phyloP scores from a whole-genome alignment of 2,797 vertebrate species.

The Menidia menidia region DNA sequence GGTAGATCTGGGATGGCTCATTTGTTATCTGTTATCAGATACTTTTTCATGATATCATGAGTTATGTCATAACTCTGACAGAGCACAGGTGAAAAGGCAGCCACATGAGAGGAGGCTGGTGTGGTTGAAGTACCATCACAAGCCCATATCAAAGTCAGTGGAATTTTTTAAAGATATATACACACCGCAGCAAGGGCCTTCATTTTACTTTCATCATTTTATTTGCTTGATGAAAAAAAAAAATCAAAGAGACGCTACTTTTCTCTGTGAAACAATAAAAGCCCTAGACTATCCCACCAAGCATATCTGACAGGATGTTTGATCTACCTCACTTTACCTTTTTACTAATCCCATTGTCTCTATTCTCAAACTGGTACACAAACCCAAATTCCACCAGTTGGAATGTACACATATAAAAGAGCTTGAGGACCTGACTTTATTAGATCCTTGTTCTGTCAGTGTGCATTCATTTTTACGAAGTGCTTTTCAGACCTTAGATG shows the following conservation, averaged over 20 bases:
- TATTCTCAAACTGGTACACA: slow-evolving; percentile 65
- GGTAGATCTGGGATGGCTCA: neutral
- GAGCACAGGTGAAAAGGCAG: slow-evolving; percentile 47
- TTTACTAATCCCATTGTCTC: slow-evolving; percentile 72
- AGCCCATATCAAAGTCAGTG: slow-evolving; percentile 57
- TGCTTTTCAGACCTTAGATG: neutral
- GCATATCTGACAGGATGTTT: slow-evolving; percentile 59
- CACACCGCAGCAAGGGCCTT: slow-evolving; percentile 16
- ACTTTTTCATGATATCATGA: slow-evolving; percentile 10
- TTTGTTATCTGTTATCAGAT: slow-evolving; percentile 7
- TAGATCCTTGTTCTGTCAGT: slow-evolving; percentile 28
- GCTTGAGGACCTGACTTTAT: slow-evolving; percentile 39
- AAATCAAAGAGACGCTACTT: slow-evolving; percentile 31
- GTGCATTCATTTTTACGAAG: slow-evolving; percentile 1
- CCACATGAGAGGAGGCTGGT: slow-evolving; percentile 58
- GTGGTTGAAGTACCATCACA: slow-evolving; percentile 57
- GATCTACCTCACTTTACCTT: slow-evolving; percentile 72
- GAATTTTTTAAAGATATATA: slow-evolving; percentile 37
- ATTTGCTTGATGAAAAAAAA: slow-evolving; percentile 48
- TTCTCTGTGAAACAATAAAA: slow-evolving; percentile 47
- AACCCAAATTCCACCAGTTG: slow-evolving; percentile 42
- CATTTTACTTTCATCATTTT: slow-evolving; percentile 61
- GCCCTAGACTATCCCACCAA: slow-evolving; percentile 34
- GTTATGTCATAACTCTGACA: slow-evolving; percentile 42
- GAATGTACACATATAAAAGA: slow-evolving; percentile 55